Evolutionary conservation across 2,797 vertebrate genomes (phyloP), one percentile per base, ranked within the genome.

Genomic region (Pangasius macronema): DNA sequence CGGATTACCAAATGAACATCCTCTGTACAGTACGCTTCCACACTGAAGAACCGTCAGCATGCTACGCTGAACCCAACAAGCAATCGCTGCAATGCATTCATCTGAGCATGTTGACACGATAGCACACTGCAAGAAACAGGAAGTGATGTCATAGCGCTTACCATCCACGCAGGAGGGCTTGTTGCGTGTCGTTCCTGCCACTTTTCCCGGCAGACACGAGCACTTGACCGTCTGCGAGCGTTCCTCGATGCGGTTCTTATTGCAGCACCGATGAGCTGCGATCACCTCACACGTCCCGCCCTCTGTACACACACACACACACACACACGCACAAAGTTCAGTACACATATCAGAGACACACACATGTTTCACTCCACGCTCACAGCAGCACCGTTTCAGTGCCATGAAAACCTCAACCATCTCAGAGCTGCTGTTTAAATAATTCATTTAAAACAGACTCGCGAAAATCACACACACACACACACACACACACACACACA

Each of bases 241-340:
- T 93, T 99, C 99, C 93, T 99, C 99, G 46, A 99, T 99, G 67
- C 98, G 97, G 93, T 99, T 99, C 96, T 99, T 99, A 95, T 99
- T 99, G 95, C 99, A 99, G 93, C 99, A 99, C 94, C 99, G 96
- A 94, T 99, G 99, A 73, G 98, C 98, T 3, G 99, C 99, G 83
- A 99, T 99, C 94, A 99, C 99, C 95, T 99, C 98, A 91, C 99
- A 99, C 0, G 98, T 99, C 85, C 98, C 99, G 92, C 98, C 98
- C 96, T 99, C 98, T 99, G 97, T 88, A 70, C 83, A 75, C 83
- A 75, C 55, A 59, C 49, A 82, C 24, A 82, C 59, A 63, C 39
- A 42, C 57, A 63, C n/a, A 33, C 30, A 67, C n/a, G 5, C 22
- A 36, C 14, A 67, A 49, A 82, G 11, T 20, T 61, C n/a, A 61